A percentile compares a stretch with the other conserved stretches of the same genome.
Conservation (phyloP, 2,888 invertebrate species). For the Archips crataeganus region DNA sequence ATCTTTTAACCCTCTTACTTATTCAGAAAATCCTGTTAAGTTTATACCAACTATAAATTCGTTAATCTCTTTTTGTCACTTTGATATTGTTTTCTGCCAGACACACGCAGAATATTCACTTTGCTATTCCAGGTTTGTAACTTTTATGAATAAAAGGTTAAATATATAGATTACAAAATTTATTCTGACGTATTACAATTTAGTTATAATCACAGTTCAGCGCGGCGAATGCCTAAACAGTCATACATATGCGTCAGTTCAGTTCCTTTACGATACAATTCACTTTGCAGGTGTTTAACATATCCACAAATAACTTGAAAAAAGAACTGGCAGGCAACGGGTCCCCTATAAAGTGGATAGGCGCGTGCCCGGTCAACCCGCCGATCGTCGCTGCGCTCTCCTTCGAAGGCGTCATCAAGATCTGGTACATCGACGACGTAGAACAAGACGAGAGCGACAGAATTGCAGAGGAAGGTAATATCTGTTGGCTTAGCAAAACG, state of each 20-base stretch:
- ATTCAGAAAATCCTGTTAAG: too few species aligned
- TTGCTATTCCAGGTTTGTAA: too few species aligned
- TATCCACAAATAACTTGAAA: constrained; percentile 81
- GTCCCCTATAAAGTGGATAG: constrained; percentile 77
- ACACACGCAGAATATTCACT: neutral
- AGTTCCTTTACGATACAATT: neutral
- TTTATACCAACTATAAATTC: too few species aligned
- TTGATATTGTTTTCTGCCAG: neutral
- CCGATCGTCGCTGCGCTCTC: constrained; percentile 86
- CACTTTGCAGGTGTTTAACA: constrained; percentile 84
- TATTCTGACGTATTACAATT: too few species aligned
- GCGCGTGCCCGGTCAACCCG: constrained; percentile 79
- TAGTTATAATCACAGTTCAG: too few species aligned
- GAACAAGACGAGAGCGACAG: constrained; percentile 61
- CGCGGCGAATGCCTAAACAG: too few species aligned
- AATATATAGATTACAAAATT: too few species aligned
- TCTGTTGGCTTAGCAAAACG: neutral
- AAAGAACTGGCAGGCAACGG: constrained; percentile 79
- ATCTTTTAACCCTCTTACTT: too few species aligned
- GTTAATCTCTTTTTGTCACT: neutral
- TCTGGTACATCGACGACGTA: constrained; percentile 84
- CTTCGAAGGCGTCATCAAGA: constrained; percentile 83
- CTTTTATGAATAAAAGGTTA: too few species aligned
- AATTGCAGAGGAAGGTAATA: constrained; percentile 73
- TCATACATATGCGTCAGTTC: too few species aligned